These are phyloP conservation scores for Gonocerus acuteangulatus DNA, from an alignment of 2,888 invertebrate genomes.

Conservation along the genomic window DNA sequence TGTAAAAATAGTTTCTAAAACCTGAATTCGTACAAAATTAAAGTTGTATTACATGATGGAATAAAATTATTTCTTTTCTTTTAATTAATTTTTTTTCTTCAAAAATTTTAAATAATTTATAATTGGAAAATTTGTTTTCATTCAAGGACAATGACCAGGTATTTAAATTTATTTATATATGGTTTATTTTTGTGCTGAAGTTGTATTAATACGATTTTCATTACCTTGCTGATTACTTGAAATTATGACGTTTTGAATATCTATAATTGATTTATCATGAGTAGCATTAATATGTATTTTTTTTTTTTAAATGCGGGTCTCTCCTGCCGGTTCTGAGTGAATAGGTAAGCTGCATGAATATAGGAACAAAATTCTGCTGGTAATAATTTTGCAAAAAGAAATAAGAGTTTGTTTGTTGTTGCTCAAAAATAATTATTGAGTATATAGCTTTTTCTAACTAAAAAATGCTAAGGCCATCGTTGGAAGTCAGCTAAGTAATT, in stretches of 20 bases:
- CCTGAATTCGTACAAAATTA: no score
- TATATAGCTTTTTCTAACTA: background rate
- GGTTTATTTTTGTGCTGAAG: background rate
- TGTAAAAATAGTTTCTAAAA: no score
- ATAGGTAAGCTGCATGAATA: constrained; percentile 47
- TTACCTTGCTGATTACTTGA: background rate
- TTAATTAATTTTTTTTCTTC: background rate
- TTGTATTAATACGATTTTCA: background rate
- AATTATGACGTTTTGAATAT: background rate
- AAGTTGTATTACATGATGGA: no score
- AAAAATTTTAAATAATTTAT: background rate
- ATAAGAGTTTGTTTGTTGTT: no score
- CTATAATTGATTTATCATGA: background rate
- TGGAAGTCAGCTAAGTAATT: no score
- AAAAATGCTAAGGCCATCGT: no score
- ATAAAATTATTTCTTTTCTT: background rate
- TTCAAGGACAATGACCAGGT: background rate
- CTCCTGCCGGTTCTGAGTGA: constrained; percentile 75
- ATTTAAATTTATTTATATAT: background rate
- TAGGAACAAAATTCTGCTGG: background rate
- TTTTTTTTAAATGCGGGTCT: constrained; percentile 48
- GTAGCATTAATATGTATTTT: background rate
- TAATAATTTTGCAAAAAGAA: no score
- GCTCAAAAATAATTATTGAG: background rate
- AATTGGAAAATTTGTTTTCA: background rate